Conservation (phyloP, 2,113 vertebrate genomes). For the Varanus komodoensis region DNA sequence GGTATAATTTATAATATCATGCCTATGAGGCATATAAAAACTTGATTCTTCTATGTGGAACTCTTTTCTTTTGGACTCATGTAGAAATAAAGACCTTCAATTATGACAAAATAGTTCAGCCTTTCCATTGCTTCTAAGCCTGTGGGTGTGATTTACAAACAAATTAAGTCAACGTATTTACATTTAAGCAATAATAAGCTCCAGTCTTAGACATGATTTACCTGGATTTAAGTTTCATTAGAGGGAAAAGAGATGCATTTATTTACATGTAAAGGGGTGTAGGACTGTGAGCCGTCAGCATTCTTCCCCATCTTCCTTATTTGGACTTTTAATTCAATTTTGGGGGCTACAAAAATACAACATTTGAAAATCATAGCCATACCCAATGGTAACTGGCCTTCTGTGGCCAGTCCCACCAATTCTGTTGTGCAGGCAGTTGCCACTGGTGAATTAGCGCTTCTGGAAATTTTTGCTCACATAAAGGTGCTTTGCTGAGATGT, state of each 20-base stretch:
- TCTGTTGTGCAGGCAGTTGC: too few relatives aligned
- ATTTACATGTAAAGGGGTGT: not conserved
- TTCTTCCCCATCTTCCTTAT: not conserved
- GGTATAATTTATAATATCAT: slow-evolving; percentile 11
- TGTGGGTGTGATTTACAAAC: slow-evolving; percentile 8
- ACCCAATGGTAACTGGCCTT: too few relatives aligned
- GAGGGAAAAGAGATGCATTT: not conserved
- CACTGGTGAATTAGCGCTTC: too few relatives aligned
- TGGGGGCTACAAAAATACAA: not conserved
- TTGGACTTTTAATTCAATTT: slow-evolving; percentile 5
- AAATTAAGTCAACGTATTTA: not conserved
- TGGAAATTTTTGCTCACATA: too few relatives aligned
- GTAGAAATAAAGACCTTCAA: not conserved
- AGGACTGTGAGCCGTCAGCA: not conserved
- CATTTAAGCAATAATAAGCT: not conserved
- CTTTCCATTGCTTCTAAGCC: not conserved
- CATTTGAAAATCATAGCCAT: not conserved
- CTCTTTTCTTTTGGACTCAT: not conserved
- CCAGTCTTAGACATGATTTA: not conserved
- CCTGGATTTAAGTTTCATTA: slow-evolving; percentile 10
- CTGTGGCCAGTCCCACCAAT: too few relatives aligned
- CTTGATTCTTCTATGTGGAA: not conserved
- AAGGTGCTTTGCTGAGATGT: too few relatives aligned
- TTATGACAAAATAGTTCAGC: slow-evolving; percentile 14
- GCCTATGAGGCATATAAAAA: slow-evolving; percentile 10